phyloP scores from a whole-genome alignment of 2,113 vertebrate genomes.

The Gopherus evgoodei region DNA sequence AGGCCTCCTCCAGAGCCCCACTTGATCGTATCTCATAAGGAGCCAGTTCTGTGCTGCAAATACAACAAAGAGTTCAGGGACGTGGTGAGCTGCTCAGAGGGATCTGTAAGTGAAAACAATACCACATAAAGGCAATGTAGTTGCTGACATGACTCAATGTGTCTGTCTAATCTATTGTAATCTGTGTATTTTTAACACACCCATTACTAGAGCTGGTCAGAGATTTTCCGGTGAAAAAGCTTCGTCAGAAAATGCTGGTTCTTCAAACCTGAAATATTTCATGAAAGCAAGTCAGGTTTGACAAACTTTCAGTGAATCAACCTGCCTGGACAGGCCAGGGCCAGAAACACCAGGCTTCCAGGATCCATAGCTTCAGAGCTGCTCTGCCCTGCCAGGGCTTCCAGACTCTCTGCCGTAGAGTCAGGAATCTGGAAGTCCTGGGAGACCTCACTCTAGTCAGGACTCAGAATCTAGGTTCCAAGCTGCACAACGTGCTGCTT shows the following conservation, averaged over 20 bases:
- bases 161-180: neutral
- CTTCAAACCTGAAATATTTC: neutral
- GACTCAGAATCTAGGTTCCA: neutral
- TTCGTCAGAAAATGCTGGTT: neutral
- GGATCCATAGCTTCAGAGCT: neutral
- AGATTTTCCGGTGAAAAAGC: neutral
- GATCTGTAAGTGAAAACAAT: slow-evolving; percentile 79
- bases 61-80: slow-evolving; percentile 81
- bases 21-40: slow-evolving; percentile 77
- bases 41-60: slow-evolving; percentile 81
- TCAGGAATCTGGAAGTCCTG: neutral
- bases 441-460: neutral
- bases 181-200: neutral
- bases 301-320: neutral
- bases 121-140: neutral
- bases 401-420: neutral
- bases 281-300: neutral
- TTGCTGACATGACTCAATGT: neutral
- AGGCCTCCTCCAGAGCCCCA: slow-evolving; percentile 69
- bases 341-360: neutral
- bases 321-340: neutral
- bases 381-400: no score
- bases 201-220: neutral
- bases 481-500: neutral
- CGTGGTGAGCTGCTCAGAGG: slow-evolving; percentile 84